Evolutionary conservation across 2,797 vertebrate species (phyloP), one percentile per base, ranked within the genome.

Genomic region (Labeo calbasu): DNA sequence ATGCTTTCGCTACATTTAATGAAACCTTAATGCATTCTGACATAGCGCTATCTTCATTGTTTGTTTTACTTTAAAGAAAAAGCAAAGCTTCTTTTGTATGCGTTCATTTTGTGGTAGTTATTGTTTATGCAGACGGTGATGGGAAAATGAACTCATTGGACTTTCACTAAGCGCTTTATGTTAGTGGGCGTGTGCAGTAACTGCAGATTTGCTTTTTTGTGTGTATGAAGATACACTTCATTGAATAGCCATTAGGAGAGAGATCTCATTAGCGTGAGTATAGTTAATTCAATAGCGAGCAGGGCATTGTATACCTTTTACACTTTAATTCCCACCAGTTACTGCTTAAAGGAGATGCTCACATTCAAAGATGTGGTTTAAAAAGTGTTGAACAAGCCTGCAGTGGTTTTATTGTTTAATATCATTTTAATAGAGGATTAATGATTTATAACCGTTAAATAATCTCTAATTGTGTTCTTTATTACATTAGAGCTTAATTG

Each of bases 311-410:
- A 53, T 76, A 77, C 55, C 81, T 81, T 87, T 81, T 73, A 86
- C 25, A 72, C 25, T 70, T 78, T 82, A 85, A 86, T 87, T 88
- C 85, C 68, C 72, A 75, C 57, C 25, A 51, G 80, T 83, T 72
- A 84, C 53, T 55, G 51, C 83, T 70, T 87, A 85, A n/a, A 6
- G 69, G 23, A 61, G 25, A 66, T 19, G 21, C 48, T 4, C 77
- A 88, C 89, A 82, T 86, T 87, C 19, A 46, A 81, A 87, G 50
- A 86, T 51, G 43, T 87, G 43, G n/a, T 66, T 43, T 90, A 36
- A 3, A 79, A 89, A 89, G 89, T 69, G 89, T 79, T 46, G 40
- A 25, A 87, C 87, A 90, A 89, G 90, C 61, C 53, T 91, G 87
- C 88, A 91, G 87, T 85, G 86, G 88, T 90, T 70, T 15, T 46